Evolutionary conservation across 2,888 invertebrate species (phyloP).

Genomic region (Chironomus tentans): DNA sequence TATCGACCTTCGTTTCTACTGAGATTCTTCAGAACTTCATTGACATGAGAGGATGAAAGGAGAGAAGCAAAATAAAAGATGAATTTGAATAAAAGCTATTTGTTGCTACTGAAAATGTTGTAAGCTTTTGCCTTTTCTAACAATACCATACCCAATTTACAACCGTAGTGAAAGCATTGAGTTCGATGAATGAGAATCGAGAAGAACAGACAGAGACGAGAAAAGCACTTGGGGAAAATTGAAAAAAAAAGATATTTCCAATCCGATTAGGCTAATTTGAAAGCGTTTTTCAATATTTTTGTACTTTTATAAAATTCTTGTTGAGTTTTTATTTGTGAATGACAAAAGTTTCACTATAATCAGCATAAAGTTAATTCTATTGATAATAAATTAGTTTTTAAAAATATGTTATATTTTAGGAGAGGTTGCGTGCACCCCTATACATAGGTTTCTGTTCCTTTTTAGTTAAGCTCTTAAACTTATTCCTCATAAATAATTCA

Average conservation of each 20-base stretch:
- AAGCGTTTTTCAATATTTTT: background rate
- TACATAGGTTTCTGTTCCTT: too few relatives aligned
- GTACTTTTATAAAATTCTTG: background rate
- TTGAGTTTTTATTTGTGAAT: too few relatives aligned
- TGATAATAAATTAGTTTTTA: too few relatives aligned
- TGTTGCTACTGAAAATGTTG: background rate
- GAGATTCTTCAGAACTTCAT: too few relatives aligned
- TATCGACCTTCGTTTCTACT: background rate
- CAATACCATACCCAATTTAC: constrained; percentile 1
- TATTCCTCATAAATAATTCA: too few relatives aligned
- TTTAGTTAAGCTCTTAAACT: too few relatives aligned
- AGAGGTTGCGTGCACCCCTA: too few relatives aligned
- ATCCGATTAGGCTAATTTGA: constrained; percentile 7
- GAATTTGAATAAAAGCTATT: constrained; percentile 9
- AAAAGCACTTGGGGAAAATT: background rate
- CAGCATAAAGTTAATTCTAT: too few relatives aligned
- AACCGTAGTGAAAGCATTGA: background rate
- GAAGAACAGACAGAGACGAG: background rate
- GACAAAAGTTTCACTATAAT: too few relatives aligned
- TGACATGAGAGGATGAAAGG: too few relatives aligned
- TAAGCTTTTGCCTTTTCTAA: background rate
- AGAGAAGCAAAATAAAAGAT: background rate
- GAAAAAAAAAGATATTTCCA: background rate
- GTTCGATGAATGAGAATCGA: background rate
- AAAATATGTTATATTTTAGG: too few relatives aligned